Conservation (phyloP, 2,113 vertebrate species). For the Cynopterus brachyotis region DNA sequence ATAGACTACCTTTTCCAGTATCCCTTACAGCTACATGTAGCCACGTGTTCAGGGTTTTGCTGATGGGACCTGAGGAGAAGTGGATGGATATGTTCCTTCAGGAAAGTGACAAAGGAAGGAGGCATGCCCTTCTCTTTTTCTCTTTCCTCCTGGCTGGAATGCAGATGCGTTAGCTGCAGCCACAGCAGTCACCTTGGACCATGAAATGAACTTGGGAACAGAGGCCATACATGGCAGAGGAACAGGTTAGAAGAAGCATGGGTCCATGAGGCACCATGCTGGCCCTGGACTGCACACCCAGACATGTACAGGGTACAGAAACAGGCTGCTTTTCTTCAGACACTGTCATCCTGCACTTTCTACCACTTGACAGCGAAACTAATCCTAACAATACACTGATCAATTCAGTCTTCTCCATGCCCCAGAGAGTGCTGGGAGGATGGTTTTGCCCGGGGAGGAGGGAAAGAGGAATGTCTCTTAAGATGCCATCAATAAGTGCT, state of each 20-base stretch:
- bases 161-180: neutral
- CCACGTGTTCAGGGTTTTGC: neutral
- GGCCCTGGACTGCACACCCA: neutral
- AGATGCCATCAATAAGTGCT: neutral
- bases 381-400: neutral
- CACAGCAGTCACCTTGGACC: neutral
- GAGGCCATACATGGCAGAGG: neutral
- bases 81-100: neutral
- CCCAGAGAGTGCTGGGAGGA: neutral
- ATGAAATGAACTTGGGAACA: neutral
- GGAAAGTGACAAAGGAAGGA: neutral
- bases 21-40: neutral
- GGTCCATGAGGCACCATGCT: fast-evolving
- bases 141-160: neutral
- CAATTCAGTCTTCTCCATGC: neutral
- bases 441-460: neutral
- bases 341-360: neutral
- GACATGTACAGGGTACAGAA: too few species aligned
- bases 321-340: neutral
- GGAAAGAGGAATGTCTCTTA: neutral
- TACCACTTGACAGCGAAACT: neutral
- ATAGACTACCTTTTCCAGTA: neutral
- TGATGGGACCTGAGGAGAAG: neutral
- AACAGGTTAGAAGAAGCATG: neutral
- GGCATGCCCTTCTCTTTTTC: too few species aligned